Conservation (phyloP, 2,113 vertebrate genomes). For the Sinocyclocheilus anshuiensis region DNA sequence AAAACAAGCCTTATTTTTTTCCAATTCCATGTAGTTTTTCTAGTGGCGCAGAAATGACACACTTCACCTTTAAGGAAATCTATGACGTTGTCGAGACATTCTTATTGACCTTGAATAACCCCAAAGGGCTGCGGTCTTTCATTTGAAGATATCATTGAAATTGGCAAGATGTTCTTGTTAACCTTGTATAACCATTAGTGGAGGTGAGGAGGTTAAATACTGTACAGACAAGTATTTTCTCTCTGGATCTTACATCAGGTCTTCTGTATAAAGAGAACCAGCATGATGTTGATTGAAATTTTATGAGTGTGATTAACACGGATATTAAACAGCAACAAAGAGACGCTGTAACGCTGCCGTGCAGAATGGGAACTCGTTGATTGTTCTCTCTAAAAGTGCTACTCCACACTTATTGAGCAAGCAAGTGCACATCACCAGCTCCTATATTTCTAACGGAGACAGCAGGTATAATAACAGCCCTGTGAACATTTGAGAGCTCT, state of each 20-base stretch:
- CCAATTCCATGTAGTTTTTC: neutral
- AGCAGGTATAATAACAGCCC: conserved; percentile 19
- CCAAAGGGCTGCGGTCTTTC: conserved; percentile 9
- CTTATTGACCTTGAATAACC: neutral
- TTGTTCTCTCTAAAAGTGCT: no score
- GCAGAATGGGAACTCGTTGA: neutral
- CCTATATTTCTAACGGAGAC: neutral
- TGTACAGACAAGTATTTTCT: neutral
- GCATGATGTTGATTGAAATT: conserved; percentile 8
- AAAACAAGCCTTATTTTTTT: neutral
- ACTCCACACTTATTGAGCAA: neutral
- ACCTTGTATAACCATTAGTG: neutral
- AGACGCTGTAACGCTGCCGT: neutral
- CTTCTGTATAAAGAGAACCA: neutral
- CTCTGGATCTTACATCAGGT: neutral
- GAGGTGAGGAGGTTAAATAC: neutral
- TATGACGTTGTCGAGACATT: neutral
- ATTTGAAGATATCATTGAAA: conserved; percentile 19
- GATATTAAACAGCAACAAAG: neutral
- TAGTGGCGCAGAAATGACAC: neutral
- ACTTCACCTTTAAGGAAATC: conserved; percentile 2
- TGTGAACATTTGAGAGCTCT: conserved; percentile 1
- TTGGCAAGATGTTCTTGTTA: conserved; percentile 1
- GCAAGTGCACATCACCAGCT: neutral
- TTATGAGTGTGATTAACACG: neutral